A percentile compares a stretch with the other conserved stretches of the same genome.
These are phyloP conservation scores for Geodia barretti DNA, from an alignment of 37 sponge, comb jelly and placozoan species.

Conservation along the genomic window DNA sequence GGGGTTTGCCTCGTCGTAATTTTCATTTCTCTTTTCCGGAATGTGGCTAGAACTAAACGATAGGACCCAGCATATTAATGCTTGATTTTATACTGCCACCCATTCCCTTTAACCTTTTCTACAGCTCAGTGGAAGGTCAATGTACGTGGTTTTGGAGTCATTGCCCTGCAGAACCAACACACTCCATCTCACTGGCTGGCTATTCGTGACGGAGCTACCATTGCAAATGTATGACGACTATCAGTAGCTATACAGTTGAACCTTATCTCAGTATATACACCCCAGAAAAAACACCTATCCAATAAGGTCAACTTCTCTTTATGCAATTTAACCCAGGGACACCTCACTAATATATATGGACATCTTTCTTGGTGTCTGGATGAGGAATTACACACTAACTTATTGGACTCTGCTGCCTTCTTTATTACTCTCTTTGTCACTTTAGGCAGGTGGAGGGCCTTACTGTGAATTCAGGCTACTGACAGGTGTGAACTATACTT, in stretches of 20 bases:
- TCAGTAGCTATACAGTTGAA: not conserved
- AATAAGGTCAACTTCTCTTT: no score
- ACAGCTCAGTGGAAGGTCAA: conserved; percentile 37
- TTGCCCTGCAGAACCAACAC: conserved; percentile 35
- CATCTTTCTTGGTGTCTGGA: no score
- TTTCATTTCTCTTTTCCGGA: no score
- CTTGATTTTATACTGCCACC: no score
- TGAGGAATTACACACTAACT: no score
- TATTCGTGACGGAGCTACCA: conserved; percentile 18
- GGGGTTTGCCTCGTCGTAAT: no score
- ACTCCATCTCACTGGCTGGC: conserved; percentile 18
- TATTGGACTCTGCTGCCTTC: no score
- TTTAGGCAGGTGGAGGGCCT: conserved; percentile 61
- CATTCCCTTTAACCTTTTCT: no score
- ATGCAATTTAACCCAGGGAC: no score
- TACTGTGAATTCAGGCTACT: conserved; percentile 48
- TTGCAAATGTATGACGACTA: conserved; percentile 23
- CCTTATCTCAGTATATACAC: not conserved
- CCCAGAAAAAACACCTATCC: not conserved
- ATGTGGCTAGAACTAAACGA: no score
- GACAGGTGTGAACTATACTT: not conserved
- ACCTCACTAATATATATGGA: no score
- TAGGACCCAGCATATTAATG: no score
- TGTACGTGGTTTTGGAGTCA: conserved; percentile 23
- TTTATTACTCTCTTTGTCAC: not conserved